Percentiles rank a stretch among this genome's conserved stretches.
Evolutionary conservation across 2,888 invertebrate species (phyloP).

Genomic region (Homarus gammarus): DNA sequence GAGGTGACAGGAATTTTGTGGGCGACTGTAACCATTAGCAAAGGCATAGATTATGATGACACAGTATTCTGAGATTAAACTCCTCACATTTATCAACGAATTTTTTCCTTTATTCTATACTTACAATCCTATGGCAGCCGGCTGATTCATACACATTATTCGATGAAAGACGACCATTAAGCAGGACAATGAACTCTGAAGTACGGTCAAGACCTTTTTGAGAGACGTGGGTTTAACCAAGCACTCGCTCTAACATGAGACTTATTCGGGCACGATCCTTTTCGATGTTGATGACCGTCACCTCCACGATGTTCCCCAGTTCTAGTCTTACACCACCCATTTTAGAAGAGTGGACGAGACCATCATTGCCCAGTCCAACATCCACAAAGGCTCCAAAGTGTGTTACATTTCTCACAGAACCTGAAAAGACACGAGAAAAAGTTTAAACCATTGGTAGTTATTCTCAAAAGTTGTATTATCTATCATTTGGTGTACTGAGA

Average conservation of each 20-base stretch:
- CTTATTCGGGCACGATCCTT: conserved; percentile 39
- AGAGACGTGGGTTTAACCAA: conserved; percentile 31
- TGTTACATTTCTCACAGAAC: conserved; percentile 91
- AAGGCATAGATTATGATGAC: neutral
- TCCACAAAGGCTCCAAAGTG: conserved; percentile 96
- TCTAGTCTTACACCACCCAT: conserved; percentile 64
- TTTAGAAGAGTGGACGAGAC: conserved; percentile 66
- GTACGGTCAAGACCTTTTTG: neutral
- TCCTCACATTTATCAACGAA: neutral
- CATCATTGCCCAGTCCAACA: conserved; percentile 76
- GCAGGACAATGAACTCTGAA: neutral
- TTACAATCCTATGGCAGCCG: neutral
- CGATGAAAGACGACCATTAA: neutral
- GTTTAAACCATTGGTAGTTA: too few relatives aligned
- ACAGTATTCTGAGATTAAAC: neutral
- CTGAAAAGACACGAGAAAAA: conserved; percentile 79
- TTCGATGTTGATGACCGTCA: conserved; percentile 49
- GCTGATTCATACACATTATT: neutral
- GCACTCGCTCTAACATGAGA: conserved; percentile 54
- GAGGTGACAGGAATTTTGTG: neutral
- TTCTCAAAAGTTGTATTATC: too few relatives aligned
- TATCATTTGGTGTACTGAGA: too few relatives aligned
- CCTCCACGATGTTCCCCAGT: conserved; percentile 69
- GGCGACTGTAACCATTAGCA: neutral
- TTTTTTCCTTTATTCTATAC: neutral